phyloP scores from a whole-genome alignment of 1,140 invertebrate species.

The Bombus affinis region DNA sequence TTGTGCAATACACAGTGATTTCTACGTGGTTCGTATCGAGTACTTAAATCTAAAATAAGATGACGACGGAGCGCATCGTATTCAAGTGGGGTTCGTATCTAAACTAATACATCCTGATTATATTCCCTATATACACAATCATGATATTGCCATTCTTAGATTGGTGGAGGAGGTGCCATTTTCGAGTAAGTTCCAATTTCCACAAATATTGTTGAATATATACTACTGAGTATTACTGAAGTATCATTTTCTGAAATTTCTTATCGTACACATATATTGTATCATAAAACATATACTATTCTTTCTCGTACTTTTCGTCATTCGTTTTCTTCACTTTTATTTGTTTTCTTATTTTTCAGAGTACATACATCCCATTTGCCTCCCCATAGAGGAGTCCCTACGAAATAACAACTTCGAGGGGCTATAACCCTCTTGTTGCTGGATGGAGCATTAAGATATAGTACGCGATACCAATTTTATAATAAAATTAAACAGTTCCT shows the following conservation, averaged over 20 bases:
- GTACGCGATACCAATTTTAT: conserved; percentile 79
- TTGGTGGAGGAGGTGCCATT: no score
- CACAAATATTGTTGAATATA: no score
- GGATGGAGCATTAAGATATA: conserved; percentile 87
- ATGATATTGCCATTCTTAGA: no score
- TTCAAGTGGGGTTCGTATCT: conserved; percentile 85
- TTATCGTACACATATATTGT: no score
- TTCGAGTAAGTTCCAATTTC: no score
- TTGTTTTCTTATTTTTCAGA: background rate
- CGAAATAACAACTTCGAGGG: conserved; percentile 80
- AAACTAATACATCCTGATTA: conserved; percentile 25
- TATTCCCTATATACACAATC: no score
- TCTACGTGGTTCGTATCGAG: conserved; percentile 86
- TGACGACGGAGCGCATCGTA: conserved; percentile 85
- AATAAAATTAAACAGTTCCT: no score
- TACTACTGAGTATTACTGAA: no score
- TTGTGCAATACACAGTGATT: conserved; percentile 82
- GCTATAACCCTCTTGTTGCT: conserved; percentile 83
- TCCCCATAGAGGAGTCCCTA: conserved; percentile 84
- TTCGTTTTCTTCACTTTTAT: no score
- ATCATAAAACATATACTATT: no score
- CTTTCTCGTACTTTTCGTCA: no score
- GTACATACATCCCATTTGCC: conserved; percentile 86
- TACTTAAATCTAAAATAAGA: conserved; percentile 87
- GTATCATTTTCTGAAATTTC: no score